Conservation (phyloP, 35 echinoderm and acorn worm species). For the Patiria miniata region DNA sequence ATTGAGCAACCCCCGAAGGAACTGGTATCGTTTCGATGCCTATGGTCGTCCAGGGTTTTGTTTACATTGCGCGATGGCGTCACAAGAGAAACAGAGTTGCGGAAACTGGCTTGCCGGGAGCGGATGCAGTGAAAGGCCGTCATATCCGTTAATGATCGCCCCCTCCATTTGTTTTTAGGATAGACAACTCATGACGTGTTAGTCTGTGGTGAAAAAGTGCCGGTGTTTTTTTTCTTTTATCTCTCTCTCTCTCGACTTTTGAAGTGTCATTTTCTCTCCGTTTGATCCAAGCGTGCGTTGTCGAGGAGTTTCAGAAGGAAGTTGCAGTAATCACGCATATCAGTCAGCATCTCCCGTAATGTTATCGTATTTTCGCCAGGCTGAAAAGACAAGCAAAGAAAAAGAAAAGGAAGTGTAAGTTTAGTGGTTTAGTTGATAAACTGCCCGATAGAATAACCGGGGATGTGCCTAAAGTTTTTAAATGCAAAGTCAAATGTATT, state of each 20-base stretch:
- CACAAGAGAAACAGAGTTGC: not conserved
- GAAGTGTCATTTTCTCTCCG: slow-evolving; percentile 52
- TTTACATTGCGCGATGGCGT: not conserved
- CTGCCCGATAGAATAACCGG: no score
- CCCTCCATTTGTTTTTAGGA: slow-evolving; percentile 6
- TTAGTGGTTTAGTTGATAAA: no score
- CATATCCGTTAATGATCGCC: not conserved
- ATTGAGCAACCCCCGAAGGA: no score
- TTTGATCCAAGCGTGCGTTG: slow-evolving; percentile 18
- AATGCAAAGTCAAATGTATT: no score
- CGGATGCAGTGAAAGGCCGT: no score
- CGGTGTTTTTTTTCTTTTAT: not conserved
- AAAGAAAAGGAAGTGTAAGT: not conserved
- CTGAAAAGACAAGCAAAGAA: slow-evolving; percentile 31
- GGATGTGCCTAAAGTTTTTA: no score
- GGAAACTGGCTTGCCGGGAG: not conserved
- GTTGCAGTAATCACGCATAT: slow-evolving; percentile 52
- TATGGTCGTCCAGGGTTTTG: no score
- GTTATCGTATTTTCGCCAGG: slow-evolving; percentile 39
- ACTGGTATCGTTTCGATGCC: no score
- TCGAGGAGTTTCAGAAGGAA: slow-evolving; percentile 57
- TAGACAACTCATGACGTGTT: slow-evolving; percentile 4
- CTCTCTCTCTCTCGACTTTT: no score
- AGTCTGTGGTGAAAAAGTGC: slow-evolving; percentile 5
- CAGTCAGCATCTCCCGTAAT: slow-evolving; percentile 48